A percentile compares a stretch with the other conserved stretches of the same genome.
These are phyloP conservation scores for Bibio marci DNA, from an alignment of 2,888 invertebrate genomes.

Conservation along the genomic window DNA sequence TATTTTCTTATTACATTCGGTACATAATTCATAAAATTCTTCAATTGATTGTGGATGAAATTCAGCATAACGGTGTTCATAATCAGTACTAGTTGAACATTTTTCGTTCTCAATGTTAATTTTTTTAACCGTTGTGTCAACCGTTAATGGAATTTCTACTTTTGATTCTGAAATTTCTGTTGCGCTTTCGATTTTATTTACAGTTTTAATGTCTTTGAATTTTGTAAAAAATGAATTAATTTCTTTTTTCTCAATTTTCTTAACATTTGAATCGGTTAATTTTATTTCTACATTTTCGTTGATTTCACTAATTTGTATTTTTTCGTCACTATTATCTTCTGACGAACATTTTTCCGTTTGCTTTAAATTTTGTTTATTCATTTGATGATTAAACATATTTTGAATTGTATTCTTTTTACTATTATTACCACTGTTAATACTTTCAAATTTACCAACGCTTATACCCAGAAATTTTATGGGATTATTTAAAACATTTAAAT, in stretches of 20 bases:
- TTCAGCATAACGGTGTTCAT: slow-evolving; percentile 18
- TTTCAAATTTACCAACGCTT: slow-evolving; percentile 65
- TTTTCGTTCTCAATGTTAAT: too few species aligned
- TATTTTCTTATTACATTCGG: slow-evolving; percentile 45
- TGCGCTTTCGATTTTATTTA: too few species aligned
- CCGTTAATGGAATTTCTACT: too few species aligned
- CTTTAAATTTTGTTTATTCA: slow-evolving; percentile 1
- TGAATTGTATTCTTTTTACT: slow-evolving; percentile 37
- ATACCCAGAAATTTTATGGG: slow-evolving; percentile 54
- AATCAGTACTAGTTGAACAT: slow-evolving; percentile 3
- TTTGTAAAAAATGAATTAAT: background rate
- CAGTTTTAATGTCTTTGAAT: too few species aligned
- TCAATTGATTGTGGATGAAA: slow-evolving; percentile 11
- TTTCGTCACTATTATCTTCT: too few species aligned
- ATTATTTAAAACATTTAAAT: slow-evolving; percentile 26
- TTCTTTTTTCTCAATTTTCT: background rate
- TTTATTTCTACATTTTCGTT: slow-evolving; percentile 4
- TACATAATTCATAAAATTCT: slow-evolving; percentile 29
- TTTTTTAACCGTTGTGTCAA: too few species aligned
- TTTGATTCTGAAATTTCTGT: too few species aligned
- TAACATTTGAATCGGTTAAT: background rate
- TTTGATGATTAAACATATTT: slow-evolving; percentile 33
- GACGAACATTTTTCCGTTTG: too few species aligned
- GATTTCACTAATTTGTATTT: slow-evolving; percentile 14
- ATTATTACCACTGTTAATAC: slow-evolving; percentile 27